phyloP scores from a whole-genome alignment of 2,888 invertebrate species.

The Prosapia bicincta region DNA sequence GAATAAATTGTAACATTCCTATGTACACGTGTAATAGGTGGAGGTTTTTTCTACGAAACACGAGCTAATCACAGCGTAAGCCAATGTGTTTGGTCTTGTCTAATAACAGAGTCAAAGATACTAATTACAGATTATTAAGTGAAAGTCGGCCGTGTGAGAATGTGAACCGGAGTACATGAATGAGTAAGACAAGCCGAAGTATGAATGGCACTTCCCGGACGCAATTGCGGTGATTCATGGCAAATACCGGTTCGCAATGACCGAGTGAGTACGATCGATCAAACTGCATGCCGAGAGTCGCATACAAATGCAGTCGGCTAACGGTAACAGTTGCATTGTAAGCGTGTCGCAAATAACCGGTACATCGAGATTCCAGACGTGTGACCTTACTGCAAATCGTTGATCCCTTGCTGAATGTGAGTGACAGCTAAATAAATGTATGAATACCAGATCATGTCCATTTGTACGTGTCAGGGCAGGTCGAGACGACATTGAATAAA shows the following conservation, averaged over 20 bases:
- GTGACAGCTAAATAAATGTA: not conserved
- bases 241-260: not conserved
- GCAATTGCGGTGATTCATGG: not conserved
- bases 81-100: no score
- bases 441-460: not conserved
- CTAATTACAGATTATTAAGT: not conserved
- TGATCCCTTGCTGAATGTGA: not conserved
- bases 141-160: not conserved
- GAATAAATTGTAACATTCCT: no score
- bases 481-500: not conserved
- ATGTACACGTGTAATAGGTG: no score
- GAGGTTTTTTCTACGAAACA: no score
- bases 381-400: not conserved
- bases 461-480: not conserved
- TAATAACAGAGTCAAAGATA: not conserved
- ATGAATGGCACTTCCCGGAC: not conserved
- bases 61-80: no score
- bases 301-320: not conserved
- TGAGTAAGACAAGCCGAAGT: not conserved
- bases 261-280: not conserved
- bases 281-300: not conserved
- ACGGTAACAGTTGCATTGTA: not conserved
- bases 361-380: not conserved
- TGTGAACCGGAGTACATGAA: not conserved
- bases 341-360: not conserved